A percentile compares a stretch with the other conserved stretches of the same genome.
Evolutionary conservation across 92 coral and sea anemone species (phyloP).

Genomic region (Scolanthus callimorphus): DNA sequence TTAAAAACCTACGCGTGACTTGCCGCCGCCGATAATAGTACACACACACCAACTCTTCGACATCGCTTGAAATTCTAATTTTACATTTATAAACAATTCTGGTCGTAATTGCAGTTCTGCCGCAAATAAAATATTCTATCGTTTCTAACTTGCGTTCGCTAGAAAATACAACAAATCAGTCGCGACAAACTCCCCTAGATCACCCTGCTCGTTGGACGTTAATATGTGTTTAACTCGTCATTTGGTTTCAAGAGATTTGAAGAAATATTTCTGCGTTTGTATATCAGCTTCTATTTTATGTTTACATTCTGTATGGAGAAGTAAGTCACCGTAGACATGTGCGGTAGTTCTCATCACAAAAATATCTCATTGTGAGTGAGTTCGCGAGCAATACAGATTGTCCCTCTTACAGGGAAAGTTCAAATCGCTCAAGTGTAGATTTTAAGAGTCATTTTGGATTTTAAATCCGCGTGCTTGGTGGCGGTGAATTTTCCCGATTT

Average conservation of each 20-base stretch:
- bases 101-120: slow-evolving; percentile 51
- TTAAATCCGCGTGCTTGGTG: not conserved
- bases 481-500: not conserved
- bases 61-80: slow-evolving; percentile 56
- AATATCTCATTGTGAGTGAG: no score
- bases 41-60: slow-evolving; percentile 27
- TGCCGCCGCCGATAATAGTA: slow-evolving; percentile 22
- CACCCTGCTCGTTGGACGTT: no score
- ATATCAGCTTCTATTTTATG: not conserved
- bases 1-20: slow-evolving; percentile 29
- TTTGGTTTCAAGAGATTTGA: not conserved
- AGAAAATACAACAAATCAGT: no score
- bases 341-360: slow-evolving; percentile 33
- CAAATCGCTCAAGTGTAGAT: no score
- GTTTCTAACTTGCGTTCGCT: no score
- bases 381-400: no score
- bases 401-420: no score
- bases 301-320: slow-evolving; percentile 38
- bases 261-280: not conserved
- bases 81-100: slow-evolving; percentile 78
- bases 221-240: no score
- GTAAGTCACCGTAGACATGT: slow-evolving; percentile 29
- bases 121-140: slow-evolving; percentile 35
- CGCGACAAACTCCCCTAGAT: no score
- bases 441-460: no score